These are phyloP conservation scores for Acanthurus lineatus DNA, from an alignment of 2,797 vertebrate genomes.

Conservation along the genomic window DNA sequence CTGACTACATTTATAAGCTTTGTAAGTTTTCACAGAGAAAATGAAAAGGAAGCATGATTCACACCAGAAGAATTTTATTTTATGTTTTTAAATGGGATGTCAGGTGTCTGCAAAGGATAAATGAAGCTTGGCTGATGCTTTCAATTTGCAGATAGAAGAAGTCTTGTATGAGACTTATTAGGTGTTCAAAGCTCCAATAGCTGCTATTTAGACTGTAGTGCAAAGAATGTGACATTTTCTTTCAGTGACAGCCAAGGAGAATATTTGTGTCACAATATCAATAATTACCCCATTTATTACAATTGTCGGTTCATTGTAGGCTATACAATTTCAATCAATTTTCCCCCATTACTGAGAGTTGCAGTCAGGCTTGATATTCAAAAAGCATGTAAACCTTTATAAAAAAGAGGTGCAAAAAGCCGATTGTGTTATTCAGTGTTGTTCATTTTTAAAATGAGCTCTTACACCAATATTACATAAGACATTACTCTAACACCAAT, in stretches of 20 bases:
- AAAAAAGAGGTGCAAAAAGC: constrained; percentile 2
- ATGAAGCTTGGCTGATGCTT: constrained; percentile 36
- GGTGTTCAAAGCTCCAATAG: constrained; percentile 36
- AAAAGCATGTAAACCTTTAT: background rate
- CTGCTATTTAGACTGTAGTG: constrained; percentile 36
- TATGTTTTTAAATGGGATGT: background rate
- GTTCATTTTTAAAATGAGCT: constrained; percentile 4
- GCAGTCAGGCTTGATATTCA: constrained; percentile 9
- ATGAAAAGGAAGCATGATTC: background rate
- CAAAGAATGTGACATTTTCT: constrained; percentile 40
- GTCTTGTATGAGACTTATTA: constrained; percentile 37
- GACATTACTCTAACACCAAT: background rate
- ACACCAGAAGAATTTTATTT: constrained; percentile 21
- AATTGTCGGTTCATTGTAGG: constrained; percentile 12
- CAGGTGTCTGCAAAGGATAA: constrained; percentile 7
- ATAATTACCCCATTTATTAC: constrained; percentile 43
- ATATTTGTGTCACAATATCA: constrained; percentile 26
- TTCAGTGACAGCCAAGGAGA: constrained; percentile 29
- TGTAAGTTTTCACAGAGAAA: constrained; percentile 16
- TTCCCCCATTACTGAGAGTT: constrained; percentile 12
- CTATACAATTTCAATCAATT: constrained; percentile 22
- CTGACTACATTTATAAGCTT: constrained; percentile 32
- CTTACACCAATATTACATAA: background rate
- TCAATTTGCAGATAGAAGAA: constrained; percentile 48
- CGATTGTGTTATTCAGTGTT: background rate